These are phyloP conservation scores for Gavialis gangeticus DNA, from an alignment of 2,113 vertebrate genomes.

Conservation along the genomic window DNA sequence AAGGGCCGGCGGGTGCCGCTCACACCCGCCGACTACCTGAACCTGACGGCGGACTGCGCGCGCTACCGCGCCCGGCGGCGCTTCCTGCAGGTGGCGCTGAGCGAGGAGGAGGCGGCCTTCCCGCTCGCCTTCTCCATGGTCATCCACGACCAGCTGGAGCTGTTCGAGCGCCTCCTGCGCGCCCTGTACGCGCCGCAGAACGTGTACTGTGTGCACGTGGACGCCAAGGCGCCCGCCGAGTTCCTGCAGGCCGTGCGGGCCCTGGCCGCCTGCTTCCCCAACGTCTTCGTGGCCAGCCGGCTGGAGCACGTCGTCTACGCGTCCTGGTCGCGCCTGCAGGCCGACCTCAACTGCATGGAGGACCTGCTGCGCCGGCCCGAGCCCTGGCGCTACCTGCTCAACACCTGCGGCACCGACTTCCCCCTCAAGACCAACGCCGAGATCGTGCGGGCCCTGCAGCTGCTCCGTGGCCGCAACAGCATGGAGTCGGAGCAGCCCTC, in stretches of 20 bases:
- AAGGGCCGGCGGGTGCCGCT: conserved; percentile 23
- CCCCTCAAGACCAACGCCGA: conserved; percentile 94
- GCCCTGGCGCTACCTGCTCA: conserved; percentile 90
- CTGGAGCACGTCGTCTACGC: conserved; percentile 87
- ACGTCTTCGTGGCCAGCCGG: conserved; percentile 90
- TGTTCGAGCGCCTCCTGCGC: conserved; percentile 91
- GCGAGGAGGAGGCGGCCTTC: conserved; percentile 87
- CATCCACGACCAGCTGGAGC: conserved; percentile 91
- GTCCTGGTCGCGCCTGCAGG: conserved; percentile 92
- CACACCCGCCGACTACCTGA: conserved; percentile 78
- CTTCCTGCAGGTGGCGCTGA: conserved; percentile 83
- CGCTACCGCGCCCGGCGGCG: conserved; percentile 76
- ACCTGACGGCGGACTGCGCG: conserved; percentile 83
- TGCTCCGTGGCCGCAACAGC: conserved; percentile 86
- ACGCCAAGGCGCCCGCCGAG: conserved; percentile 79
- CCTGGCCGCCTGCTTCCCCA: conserved; percentile 87
- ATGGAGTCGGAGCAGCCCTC: conserved; percentile 86
- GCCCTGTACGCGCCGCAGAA: conserved; percentile 91
- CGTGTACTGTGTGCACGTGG: conserved; percentile 90
- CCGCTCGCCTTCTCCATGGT: conserved; percentile 93
- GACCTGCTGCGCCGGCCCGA: conserved; percentile 83
- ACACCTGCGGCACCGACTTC: conserved; percentile 93
- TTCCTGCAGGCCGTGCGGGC: conserved; percentile 82
- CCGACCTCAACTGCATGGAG: conserved; percentile 93
- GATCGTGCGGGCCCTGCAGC: conserved; percentile 82